Evolutionary conservation across 2,888 invertebrate genomes (phyloP).

Genomic region (Dastarcus helophoroides): DNA sequence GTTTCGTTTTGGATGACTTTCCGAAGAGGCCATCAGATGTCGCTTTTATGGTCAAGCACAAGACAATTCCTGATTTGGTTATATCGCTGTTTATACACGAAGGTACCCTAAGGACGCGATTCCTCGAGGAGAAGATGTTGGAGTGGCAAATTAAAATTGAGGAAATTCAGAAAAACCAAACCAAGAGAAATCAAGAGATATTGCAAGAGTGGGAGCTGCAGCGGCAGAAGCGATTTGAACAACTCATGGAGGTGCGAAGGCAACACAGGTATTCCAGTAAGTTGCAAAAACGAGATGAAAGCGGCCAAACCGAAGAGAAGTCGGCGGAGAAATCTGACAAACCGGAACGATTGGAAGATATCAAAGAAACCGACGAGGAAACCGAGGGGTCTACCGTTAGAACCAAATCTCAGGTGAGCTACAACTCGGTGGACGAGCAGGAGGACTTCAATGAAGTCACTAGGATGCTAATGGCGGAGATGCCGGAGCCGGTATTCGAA

Average conservation of each 20-base stretch:
- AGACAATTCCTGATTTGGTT: conserved; percentile 47
- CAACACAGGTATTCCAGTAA: conserved; percentile 25
- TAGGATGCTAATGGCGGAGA: conserved; percentile 26
- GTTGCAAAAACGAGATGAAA: conserved; percentile 13
- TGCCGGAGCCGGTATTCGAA: conserved; percentile 41
- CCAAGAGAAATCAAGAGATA: conserved; percentile 15
- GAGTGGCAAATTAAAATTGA: conserved; percentile 35
- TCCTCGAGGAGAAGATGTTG: conserved; percentile 18
- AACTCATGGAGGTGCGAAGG: conserved; percentile 25
- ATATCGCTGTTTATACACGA: conserved; percentile 38
- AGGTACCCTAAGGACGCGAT: conserved; percentile 19
- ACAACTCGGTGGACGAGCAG: conserved; percentile 40
- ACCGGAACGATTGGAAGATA: conserved; percentile 12
- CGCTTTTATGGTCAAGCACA: conserved; percentile 40
- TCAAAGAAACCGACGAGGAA: conserved; percentile 13
- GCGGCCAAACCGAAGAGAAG: conserved; percentile 3
- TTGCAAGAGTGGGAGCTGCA: conserved; percentile 23
- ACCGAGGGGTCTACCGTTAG: conserved; percentile 4
- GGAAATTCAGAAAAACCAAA: conserved; percentile 22
- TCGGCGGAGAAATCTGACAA: not conserved
- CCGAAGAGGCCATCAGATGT: conserved; percentile 46
- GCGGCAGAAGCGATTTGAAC: conserved; percentile 20
- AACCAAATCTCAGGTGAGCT: conserved; percentile 25
- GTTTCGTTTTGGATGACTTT: conserved; percentile 49
- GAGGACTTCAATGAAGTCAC: conserved; percentile 39